Evolutionary conservation across 2,113 vertebrate species (phyloP).

Genomic region (Pachypanchax playfairii): DNA sequence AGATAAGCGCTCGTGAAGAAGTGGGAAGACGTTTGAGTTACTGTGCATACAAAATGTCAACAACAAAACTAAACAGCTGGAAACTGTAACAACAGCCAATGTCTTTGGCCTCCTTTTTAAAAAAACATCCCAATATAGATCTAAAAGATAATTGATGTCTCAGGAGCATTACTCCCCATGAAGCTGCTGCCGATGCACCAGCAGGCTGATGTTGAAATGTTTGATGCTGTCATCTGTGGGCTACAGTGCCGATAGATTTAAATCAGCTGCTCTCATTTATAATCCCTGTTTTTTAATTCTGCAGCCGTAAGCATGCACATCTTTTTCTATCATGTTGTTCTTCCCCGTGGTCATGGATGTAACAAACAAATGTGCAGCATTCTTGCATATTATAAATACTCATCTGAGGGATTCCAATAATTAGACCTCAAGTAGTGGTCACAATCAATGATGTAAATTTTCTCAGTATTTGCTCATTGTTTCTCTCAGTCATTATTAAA

Average conservation of each 20-base stretch:
- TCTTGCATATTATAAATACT: too few relatives aligned
- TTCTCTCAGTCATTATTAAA: too few relatives aligned
- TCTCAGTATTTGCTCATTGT: too few relatives aligned
- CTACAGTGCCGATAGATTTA: conserved; percentile 52
- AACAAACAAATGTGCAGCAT: too few relatives aligned
- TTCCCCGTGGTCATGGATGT: too few relatives aligned
- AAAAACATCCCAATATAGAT: conserved; percentile 40
- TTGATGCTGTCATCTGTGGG: conserved; percentile 46
- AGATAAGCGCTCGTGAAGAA: neutral
- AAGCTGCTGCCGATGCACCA: conserved; percentile 11
- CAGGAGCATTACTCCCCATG: conserved; percentile 1
- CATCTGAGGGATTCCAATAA: too few relatives aligned
- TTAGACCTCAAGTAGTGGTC: too few relatives aligned
- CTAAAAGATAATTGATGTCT: conserved; percentile 31
- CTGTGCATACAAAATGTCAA: conserved; percentile 2
- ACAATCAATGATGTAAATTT: too few relatives aligned
- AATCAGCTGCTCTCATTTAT: too few relatives aligned
- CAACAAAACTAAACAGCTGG: conserved; percentile 13
- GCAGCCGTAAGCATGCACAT: too few relatives aligned
- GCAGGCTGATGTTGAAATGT: conserved; percentile 38
- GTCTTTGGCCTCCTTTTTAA: conserved; percentile 1
- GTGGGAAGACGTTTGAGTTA: neutral
- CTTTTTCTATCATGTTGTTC: too few relatives aligned
- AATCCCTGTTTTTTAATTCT: too few relatives aligned
- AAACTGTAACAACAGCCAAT: conserved; percentile 22